phyloP scores from a whole-genome alignment of 1,140 invertebrate genomes.

The Psilanteris sp. region DNA sequence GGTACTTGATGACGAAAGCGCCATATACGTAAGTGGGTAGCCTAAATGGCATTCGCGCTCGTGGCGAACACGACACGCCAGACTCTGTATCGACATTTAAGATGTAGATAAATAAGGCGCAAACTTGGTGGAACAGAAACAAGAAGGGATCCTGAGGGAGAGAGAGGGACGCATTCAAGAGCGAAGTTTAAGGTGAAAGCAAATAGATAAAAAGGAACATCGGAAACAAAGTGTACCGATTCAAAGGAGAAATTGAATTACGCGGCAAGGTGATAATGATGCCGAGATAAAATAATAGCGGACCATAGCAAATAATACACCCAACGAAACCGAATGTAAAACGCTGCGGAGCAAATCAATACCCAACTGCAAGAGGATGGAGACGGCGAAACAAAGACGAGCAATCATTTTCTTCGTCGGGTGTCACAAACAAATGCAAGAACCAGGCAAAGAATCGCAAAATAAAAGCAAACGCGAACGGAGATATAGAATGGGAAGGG shows the following conservation, averaged over 20 bases:
- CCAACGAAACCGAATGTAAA: constrained; percentile 16
- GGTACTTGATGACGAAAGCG: constrained; percentile 50
- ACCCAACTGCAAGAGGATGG: neutral
- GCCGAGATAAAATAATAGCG: constrained; percentile 21
- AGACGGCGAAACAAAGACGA: constrained; percentile 8
- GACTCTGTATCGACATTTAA: constrained; percentile 45
- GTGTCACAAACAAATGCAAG: constrained; percentile 23
- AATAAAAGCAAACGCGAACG: too few species aligned
- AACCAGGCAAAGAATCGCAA: neutral
- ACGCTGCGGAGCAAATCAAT: neutral
- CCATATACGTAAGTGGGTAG: constrained; percentile 66
- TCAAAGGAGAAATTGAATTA: constrained; percentile 37
- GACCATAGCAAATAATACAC: constrained; percentile 8
- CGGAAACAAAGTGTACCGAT: constrained; percentile 25
- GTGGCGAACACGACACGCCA: constrained; percentile 42
- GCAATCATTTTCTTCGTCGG: constrained; percentile 15
- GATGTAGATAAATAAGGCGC: constrained; percentile 72
- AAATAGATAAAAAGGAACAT: constrained; percentile 17
- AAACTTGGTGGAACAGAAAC: constrained; percentile 62
- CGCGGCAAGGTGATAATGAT: constrained; percentile 23
- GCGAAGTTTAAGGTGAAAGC: constrained; percentile 7
- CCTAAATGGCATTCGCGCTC: constrained; percentile 47
- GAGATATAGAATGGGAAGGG: neutral
- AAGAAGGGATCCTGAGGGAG: constrained; percentile 8
- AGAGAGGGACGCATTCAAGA: constrained; percentile 6